Percentiles rank a stretch among this genome's conserved stretches.
These are phyloP conservation scores for Acrocera orbiculus DNA, from an alignment of 2,888 invertebrate genomes.

Conservation along the genomic window DNA sequence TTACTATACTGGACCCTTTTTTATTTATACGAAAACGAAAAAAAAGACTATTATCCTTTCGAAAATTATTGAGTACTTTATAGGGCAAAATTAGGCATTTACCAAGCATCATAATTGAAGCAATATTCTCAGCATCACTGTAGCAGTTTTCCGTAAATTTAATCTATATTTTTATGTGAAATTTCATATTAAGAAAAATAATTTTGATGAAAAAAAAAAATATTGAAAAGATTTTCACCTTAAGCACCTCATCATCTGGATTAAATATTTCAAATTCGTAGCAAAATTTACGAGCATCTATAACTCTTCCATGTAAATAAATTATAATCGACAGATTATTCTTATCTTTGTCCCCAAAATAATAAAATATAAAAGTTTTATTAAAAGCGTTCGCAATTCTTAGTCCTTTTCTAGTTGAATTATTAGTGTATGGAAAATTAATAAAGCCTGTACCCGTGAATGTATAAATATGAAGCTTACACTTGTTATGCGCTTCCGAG, in stretches of 20 bases:
- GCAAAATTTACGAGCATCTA: conserved; percentile 1
- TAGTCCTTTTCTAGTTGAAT: not conserved
- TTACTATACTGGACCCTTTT: no score
- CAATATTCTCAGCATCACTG: conserved; percentile 4
- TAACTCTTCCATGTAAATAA: conserved; percentile 1
- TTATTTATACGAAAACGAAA: conserved; percentile 4
- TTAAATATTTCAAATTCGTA: conserved; percentile 4
- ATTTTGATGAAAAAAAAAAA: not conserved
- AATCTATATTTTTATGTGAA: no score
- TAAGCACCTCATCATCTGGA: not conserved
- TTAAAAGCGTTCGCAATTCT: not conserved
- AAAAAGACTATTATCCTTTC: not conserved
- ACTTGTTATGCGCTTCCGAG: not conserved
- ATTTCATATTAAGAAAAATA: not conserved
- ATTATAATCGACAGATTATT: conserved; percentile 1
- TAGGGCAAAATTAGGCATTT: conserved; percentile 2
- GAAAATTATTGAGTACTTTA: conserved; percentile 3
- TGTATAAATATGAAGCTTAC: not conserved
- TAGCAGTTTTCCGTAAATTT: conserved; percentile 4
- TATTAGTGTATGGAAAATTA: not conserved
- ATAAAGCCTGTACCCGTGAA: not conserved
- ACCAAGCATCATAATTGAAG: conserved; percentile 1
- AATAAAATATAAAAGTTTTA: conserved; percentile 2
- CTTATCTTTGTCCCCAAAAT: not conserved
- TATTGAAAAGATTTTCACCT: not conserved